A percentile compares a stretch with the other conserved stretches of the same genome.
phyloP scores from a whole-genome alignment of 2,113 vertebrate species.

The Corydoras sp. region DNA sequence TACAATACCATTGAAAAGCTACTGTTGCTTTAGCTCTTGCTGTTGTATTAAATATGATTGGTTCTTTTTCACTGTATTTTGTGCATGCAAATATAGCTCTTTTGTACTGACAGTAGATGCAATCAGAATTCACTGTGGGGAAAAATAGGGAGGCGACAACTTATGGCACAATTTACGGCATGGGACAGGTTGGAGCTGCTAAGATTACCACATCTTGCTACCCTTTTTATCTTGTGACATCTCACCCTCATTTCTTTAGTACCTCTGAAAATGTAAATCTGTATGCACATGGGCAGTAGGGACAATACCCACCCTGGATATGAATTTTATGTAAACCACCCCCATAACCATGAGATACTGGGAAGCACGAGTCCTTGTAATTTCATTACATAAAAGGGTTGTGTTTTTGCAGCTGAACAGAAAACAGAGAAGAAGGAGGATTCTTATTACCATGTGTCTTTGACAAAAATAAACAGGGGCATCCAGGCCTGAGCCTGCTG shows the following conservation, averaged over 20 bases:
- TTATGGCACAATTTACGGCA: constrained; percentile 70
- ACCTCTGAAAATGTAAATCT: constrained; percentile 73
- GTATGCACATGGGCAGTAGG: constrained; percentile 61
- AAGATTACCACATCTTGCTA: constrained; percentile 46
- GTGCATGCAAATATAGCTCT: not conserved
- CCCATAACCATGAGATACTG: constrained; percentile 62
- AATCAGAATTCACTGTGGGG: not conserved
- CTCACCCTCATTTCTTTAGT: constrained; percentile 73
- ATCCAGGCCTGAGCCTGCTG: not conserved
- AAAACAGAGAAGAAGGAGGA: constrained; percentile 34
- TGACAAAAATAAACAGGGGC: constrained; percentile 20
- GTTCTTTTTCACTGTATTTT: not conserved
- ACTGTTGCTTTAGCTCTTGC: no score
- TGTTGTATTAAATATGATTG: no score
- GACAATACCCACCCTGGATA: constrained; percentile 55
- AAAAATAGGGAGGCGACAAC: not conserved
- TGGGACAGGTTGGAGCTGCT: constrained; percentile 23
- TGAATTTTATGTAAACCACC: constrained; percentile 74
- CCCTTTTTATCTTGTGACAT: constrained; percentile 7
- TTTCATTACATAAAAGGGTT: constrained; percentile 77
- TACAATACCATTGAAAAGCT: no score
- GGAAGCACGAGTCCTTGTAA: constrained; percentile 60
- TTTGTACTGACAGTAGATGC: not conserved
- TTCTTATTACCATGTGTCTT: constrained; percentile 21
- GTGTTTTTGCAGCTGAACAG: constrained; percentile 50